phyloP scores from a whole-genome alignment of 2,797 vertebrate species.

The Tiaroga cobitis region DNA sequence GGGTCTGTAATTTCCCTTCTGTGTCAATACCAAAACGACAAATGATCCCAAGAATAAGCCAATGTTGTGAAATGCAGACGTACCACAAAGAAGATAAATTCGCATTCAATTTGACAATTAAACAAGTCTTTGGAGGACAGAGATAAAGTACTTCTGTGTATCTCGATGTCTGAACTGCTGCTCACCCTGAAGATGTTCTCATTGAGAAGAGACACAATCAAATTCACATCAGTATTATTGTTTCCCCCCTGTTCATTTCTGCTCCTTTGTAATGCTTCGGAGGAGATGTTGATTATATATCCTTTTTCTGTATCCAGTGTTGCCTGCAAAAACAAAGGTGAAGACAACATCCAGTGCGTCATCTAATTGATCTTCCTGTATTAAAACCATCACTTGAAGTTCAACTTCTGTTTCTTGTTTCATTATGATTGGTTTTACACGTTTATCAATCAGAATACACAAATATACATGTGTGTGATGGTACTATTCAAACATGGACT shows the following conservation, averaged over 20 bases:
- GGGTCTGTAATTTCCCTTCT: neutral
- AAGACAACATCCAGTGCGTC: neutral
- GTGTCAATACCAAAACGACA: conserved; percentile 17
- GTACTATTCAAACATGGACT: neutral
- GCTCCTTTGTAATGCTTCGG: conserved; percentile 64
- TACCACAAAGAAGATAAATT: neutral
- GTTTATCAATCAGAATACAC: neutral
- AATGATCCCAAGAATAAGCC: neutral
- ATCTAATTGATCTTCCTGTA: no score
- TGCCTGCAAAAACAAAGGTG: conserved; percentile 14
- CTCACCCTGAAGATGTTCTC: conserved; percentile 70
- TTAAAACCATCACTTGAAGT: neutral
- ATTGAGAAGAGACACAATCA: conserved; percentile 65
- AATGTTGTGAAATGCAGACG: neutral
- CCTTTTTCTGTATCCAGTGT: neutral
- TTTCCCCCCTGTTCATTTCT: rapidly evolving
- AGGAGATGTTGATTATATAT: conserved; percentile 62
- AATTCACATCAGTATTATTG: rapidly evolving
- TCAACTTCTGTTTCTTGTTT: neutral
- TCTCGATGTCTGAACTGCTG: neutral
- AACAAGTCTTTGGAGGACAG: neutral
- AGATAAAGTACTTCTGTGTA: neutral
- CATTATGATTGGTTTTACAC: neutral
- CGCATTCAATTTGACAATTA: neutral
- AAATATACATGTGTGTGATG: neutral